Conservation (phyloP, 2,888 invertebrate genomes). For the Agrypnus murinus region DNA sequence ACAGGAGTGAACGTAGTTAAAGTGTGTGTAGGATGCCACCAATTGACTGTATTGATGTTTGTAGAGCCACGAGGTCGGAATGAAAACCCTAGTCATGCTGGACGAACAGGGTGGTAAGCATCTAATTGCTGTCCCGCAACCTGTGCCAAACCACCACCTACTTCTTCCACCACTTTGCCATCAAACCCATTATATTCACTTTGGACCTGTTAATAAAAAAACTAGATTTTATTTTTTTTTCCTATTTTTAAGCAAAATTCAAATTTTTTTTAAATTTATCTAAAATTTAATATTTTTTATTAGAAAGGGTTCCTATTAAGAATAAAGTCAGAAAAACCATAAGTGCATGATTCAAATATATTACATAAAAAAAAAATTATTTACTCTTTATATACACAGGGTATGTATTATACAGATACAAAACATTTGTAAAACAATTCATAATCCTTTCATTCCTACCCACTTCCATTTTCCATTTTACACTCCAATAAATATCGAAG, state of each 20-base stretch:
- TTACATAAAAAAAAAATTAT: too few relatives aligned
- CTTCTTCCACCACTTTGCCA: conserved; percentile 54
- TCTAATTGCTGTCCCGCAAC: conserved; percentile 69
- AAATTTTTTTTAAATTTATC: too few relatives aligned
- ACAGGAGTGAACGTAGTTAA: conserved; percentile 45
- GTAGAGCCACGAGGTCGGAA: conserved; percentile 99
- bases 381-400: conserved; percentile 6
- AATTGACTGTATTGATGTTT: conserved; percentile 74
- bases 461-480: neutral
- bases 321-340: too few relatives aligned
- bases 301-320: too few relatives aligned
- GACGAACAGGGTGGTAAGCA: conserved; percentile 99
- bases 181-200: conserved; percentile 33
- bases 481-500: conserved; percentile 23
- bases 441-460: conserved; percentile 19
- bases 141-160: conserved; percentile 50
- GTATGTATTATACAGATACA: conserved; percentile 15
- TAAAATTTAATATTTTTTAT: too few relatives aligned
- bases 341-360: too few relatives aligned
- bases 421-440: conserved; percentile 6
- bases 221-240: neutral
- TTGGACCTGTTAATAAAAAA: conserved; percentile 18
- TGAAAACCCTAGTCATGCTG: conserved; percentile 99
- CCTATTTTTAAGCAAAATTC: neutral
- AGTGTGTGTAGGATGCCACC: conserved; percentile 47